Base-by-base conservation (phyloP, 2,113 vertebrate species). In the Mellivora capensis region DNA sequence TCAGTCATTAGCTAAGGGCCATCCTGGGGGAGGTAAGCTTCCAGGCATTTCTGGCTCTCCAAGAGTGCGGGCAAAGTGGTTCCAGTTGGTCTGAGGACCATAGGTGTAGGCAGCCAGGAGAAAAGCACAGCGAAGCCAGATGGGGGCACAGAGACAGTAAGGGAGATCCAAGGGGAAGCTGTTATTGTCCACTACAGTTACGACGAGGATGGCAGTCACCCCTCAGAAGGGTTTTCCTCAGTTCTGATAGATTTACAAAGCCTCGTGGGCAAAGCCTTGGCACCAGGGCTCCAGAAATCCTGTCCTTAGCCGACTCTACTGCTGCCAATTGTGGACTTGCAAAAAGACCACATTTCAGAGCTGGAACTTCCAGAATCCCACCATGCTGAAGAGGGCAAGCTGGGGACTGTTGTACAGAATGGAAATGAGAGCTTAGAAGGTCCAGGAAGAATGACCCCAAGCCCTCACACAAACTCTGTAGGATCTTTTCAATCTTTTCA, bases 401-500 rank as follows among this genome's bases (percentile, higher is more conserved):
- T 5, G 0, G 47, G 11, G 42, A 82, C 23, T 21, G 71, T 96
- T 80, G 77, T 54, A 90, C 42, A 62, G 72, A 67, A 69, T 93
- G n/a, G 47, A 95, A 97, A 97, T 94, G 34, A 62, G 25, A 91
- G 57, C 69, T 86, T 89, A n/a, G 7, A 87, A 72, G 42, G n/a
- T 87, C 52, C 31, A 77, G 84, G 74, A 93, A 90, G 67, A 96
- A 96, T 95, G 82, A 84, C 87, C 80, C 54, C 89, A 84, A 90
- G 80, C 69, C 69, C 54, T 94, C 90, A 96, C 91, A 88, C 91
- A 97, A 98, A 98, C 96, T 47, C 61, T 67, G 91, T 74, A 86
- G 96, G 93, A 98, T 98, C 93, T 97, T 95, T 96, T 98, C 97
- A 98, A 98, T 98, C 93, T 97, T 95, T 96, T 98, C 97, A 98